Evolutionary conservation across 2,797 vertebrate genomes (phyloP), one percentile per base, ranked within the genome.

Genomic region (Echeneis naucrates): DNA sequence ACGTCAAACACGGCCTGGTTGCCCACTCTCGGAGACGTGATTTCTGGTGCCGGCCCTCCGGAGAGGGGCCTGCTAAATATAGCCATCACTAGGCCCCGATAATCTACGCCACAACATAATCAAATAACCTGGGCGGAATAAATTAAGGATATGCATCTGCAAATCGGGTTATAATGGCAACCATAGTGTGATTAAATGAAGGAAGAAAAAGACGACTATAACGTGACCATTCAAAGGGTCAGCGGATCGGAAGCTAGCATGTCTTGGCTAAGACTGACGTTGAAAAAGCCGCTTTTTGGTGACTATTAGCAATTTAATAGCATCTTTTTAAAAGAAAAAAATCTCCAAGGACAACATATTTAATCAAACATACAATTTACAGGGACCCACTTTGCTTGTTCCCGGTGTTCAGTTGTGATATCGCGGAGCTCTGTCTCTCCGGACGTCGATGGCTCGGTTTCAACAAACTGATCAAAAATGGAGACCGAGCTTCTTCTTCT

Each of bases 21-120:
- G 37, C 51, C 33, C 60, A 42, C 16, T 19, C 2, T 45, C 55
- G 4, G 27, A 45, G 75, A 55, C 38, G 63, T 74, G 77, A 66
- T 24, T 56, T 57, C 59, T 73, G 71, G 50, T 42, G 65, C 21
- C 72, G 59, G 70, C 55, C 48, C 57, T 30, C 45, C 24, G 53
- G 45, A 17, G 38, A 54, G 23, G 55, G 51, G 77, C 61, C 57
- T 19, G 70, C 81, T 82, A 66, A 65, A 58, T 54, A 56, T 63
- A 61, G 72, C 52, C 13, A 50, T 38, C 47, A 30, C 61, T n/a
- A 72, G 89, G 85, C 89, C 88, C 51, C 13, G 2, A 9, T n/a
- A 27, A 82, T 62, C 38, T 77, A 71, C 79, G 85, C 70, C 82
- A 89, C 82, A 66, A 23, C 52, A 70, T 26, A n/a, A 47, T 73